Evolutionary conservation across 1,140 invertebrate species (phyloP), one percentile per base, ranked within the genome.

Genomic region (Kradibia gibbosae): DNA sequence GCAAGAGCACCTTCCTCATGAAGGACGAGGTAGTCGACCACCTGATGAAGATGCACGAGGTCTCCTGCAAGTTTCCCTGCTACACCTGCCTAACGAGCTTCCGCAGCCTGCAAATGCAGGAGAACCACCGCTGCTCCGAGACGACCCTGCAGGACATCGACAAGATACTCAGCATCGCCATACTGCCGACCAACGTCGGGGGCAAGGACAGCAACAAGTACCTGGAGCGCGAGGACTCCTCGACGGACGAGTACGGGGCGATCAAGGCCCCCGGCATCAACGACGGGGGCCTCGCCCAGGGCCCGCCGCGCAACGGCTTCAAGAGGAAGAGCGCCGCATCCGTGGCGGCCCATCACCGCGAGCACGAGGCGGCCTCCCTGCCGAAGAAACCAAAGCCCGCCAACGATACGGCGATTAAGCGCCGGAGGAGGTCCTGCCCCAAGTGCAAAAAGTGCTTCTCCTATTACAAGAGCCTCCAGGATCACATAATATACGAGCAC

Each of bases 11-110:
- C 3, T 83, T 80, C 78, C 36, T 83, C 3, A 79, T 80, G 77
- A 83, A 83, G 22, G 78, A 80, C 20, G 82, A 83, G 39, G 82
- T 83, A 0, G 72, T 83, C n/a, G 82, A 83, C 25, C 82, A 83
- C 25, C 48, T 83, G 1, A 75, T 80, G 78, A 83, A 79, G 31
- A 80, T 80, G 71, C 82, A 83, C 65, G 78, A 79, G 15, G 82
- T 83, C 8, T 75, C 82, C 0, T 83, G 82, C 39, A 83, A 83
- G 42, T 83, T 70, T 13, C 77, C 82, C 17, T 83, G 82, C 28
- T 71, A 67, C 22, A 80, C 71, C 11, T 83, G 82, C n/a, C 39
- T 83, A 0, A 76, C 73, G 13, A 80, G 73, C 48, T 83, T 80
- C 42, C 82, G 78, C 25, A 80, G 39, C 31, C 22, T 79, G 5